Evolutionary conservation across 2,797 vertebrate genomes (phyloP).

Genomic region (Malacoctenus gilli): DNA sequence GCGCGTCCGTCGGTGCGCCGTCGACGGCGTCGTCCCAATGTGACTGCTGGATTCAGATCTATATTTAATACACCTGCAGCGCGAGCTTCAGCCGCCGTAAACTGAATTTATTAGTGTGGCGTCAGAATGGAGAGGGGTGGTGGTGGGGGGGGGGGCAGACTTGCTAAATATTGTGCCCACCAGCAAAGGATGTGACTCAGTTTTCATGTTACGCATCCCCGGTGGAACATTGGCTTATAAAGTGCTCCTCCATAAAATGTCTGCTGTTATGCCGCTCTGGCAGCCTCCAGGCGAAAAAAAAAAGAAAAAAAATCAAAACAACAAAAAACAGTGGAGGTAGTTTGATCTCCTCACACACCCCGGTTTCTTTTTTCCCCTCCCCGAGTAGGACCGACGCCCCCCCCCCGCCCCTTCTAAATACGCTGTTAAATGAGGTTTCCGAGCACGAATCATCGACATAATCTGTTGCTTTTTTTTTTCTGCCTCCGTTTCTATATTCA

Average conservation of each 20-base stretch:
- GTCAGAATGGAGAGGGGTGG: slow-evolving; percentile 14
- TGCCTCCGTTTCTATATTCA: background rate
- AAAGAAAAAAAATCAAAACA: too few species aligned
- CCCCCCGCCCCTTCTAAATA: too few species aligned
- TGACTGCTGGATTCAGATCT: slow-evolving; percentile 15
- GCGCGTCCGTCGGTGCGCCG: slow-evolving; percentile 11
- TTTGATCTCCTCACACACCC: slow-evolving; percentile 52
- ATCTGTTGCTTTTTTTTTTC: slow-evolving; percentile 15
- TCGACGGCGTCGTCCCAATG: slow-evolving; percentile 1
- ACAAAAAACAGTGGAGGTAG: slow-evolving; percentile 46
- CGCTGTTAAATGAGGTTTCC: slow-evolving; percentile 20
- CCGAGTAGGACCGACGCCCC: slow-evolving; percentile 21
- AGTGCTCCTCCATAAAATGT: slow-evolving; percentile 65
- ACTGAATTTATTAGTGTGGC: slow-evolving; percentile 49
- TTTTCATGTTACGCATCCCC: slow-evolving; percentile 63
- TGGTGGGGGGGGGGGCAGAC: slow-evolving; percentile 1
- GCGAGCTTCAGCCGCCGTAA: slow-evolving; percentile 23
- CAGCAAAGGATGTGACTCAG: slow-evolving; percentile 63
- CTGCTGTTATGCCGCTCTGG: slow-evolving; percentile 47
- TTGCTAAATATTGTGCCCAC: slow-evolving; percentile 67
- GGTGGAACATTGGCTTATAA: slow-evolving; percentile 67
- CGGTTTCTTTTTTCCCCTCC: slow-evolving; percentile 14
- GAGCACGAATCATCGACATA: slow-evolving; percentile 1
- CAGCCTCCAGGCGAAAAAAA: slow-evolving; percentile 60
- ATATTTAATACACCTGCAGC: slow-evolving; percentile 47